Percentiles rank a stretch among this genome's conserved stretches.
These are phyloP conservation scores for Andrena cerasifolii DNA, from an alignment of 1,140 invertebrate genomes.

Conservation along the genomic window DNA sequence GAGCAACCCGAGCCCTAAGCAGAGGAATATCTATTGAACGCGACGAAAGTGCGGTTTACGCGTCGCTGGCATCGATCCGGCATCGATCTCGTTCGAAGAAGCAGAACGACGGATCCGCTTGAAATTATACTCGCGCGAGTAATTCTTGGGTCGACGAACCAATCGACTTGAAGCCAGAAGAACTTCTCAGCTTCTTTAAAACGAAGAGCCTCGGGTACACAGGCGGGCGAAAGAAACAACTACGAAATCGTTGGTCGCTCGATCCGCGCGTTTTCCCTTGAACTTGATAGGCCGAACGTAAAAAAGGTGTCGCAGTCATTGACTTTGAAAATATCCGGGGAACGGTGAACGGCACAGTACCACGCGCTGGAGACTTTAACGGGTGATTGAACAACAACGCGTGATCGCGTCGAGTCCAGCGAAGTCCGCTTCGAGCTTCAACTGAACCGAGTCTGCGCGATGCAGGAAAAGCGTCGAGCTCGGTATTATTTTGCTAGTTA, in stretches of 20 bases:
- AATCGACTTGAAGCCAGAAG: not conserved
- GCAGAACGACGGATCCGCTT: conserved; percentile 6
- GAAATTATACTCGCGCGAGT: conserved; percentile 36
- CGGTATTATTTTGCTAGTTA: too few species aligned
- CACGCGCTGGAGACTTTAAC: conserved; percentile 72
- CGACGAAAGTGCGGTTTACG: conserved; percentile 18
- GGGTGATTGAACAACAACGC: conserved; percentile 70
- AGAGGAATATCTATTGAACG: not conserved
- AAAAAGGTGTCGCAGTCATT: conserved; percentile 69
- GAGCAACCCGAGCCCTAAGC: too few species aligned
- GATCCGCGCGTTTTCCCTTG: conserved; percentile 42
- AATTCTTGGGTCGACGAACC: conserved; percentile 33
- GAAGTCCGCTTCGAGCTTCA: not conserved
- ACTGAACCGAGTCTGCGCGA: not conserved
- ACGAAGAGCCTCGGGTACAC: too few species aligned
- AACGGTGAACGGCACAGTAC: conserved; percentile 62
- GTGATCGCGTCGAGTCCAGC: not conserved
- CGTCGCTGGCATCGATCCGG: not conserved
- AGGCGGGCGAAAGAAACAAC: too few species aligned
- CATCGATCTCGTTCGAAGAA: conserved; percentile 31
- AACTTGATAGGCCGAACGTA: conserved; percentile 62
- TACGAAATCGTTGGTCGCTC: too few species aligned
- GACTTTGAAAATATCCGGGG: conserved; percentile 74
- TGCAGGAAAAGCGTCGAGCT: not conserved
- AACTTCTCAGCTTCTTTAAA: too few species aligned